These are phyloP conservation scores for Drosophila azteca DNA, from an alignment of 1,140 invertebrate genomes.

Conservation along the genomic window DNA sequence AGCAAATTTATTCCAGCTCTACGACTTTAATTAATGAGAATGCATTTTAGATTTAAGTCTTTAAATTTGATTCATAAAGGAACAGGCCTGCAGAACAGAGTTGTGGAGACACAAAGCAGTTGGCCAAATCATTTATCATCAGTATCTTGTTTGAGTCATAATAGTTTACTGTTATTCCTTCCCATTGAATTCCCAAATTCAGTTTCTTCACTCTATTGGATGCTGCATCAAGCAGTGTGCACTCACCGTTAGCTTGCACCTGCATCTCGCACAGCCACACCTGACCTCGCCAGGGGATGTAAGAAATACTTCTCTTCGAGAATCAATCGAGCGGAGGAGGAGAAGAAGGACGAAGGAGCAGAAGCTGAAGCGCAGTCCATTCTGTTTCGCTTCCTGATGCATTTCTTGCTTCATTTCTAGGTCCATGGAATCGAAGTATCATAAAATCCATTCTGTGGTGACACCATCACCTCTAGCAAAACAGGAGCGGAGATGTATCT, in stretches of 20 bases:
- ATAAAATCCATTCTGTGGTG: constrained; percentile 62
- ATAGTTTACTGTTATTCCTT: too few species aligned
- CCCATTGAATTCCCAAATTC: constrained; percentile 8
- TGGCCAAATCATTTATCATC: too few species aligned
- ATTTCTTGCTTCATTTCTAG: constrained; percentile 54
- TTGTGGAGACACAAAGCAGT: not conserved
- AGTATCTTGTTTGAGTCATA: too few species aligned
- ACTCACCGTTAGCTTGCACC: not conserved
- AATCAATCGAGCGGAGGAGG: constrained; percentile 24
- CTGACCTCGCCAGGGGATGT: too few species aligned
- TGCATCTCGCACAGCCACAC: constrained; percentile 5
- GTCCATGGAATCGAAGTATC: constrained; percentile 70
- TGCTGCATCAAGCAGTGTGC: constrained; percentile 13
- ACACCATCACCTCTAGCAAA: constrained; percentile 11
- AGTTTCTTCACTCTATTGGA: constrained; percentile 9
- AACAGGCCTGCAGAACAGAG: not conserved
- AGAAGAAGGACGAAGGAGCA: too few species aligned
- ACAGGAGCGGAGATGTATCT: constrained; percentile 22
- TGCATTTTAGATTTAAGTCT: constrained; percentile 27
- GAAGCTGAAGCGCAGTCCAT: too few species aligned
- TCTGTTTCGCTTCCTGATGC: constrained; percentile 18
- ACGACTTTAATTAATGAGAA: constrained; percentile 50
- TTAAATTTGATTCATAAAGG: constrained; percentile 2
- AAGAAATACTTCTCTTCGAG: constrained; percentile 50
- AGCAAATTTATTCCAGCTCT: constrained; percentile 36